Evolutionary conservation across 2,113 vertebrate genomes (phyloP).

Genomic region (Gasterosteus aculeatus): DNA sequence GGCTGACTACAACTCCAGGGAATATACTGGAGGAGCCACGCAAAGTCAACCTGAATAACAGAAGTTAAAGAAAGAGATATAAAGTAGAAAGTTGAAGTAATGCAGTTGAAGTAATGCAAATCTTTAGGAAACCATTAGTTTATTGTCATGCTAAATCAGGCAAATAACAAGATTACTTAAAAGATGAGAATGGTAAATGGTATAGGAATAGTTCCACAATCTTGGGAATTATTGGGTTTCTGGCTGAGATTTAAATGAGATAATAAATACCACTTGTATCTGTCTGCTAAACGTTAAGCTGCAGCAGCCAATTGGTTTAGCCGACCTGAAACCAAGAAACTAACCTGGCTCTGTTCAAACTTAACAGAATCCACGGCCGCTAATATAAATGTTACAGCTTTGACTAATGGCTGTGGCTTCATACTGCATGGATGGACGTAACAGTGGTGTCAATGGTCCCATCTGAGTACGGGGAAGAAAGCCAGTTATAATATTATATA

Average conservation of each 20-base stretch:
- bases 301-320: background rate
- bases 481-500: background rate
- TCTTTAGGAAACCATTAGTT: conserved; percentile 64
- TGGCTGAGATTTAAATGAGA: background rate
- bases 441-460: background rate
- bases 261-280: background rate
- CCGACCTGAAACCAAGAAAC: background rate
- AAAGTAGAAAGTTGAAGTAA: background rate
- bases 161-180: conserved; percentile 42
- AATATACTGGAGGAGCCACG: background rate
- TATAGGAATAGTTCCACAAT: conserved; percentile 19
- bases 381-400: background rate
- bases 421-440: background rate
- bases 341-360: background rate
- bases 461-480: background rate
- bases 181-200: conserved; percentile 20
- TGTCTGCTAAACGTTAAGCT: background rate
- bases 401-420: background rate
- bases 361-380: background rate
- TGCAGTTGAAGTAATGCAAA: conserved; percentile 42
- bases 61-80: background rate
- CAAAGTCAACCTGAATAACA: background rate
- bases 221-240: background rate
- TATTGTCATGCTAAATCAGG: conserved; percentile 67
- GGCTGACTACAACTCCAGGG: conserved; percentile 19